Evolutionary conservation across 2,797 vertebrate genomes (phyloP).

Genomic region (Anniella stebbinsi): DNA sequence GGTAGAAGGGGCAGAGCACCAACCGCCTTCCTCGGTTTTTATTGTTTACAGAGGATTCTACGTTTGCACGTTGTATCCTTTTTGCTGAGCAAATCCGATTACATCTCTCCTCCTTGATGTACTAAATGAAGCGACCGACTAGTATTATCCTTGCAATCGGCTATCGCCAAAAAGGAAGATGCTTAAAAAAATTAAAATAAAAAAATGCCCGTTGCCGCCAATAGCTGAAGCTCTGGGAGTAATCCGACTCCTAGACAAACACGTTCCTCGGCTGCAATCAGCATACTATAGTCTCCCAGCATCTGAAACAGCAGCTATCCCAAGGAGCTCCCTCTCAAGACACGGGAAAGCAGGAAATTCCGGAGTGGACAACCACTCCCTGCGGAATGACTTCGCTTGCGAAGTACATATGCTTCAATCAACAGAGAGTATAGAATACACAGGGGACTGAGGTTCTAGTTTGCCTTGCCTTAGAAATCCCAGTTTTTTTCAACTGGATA

Average conservation of each 20-base stretch:
- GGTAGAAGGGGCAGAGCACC: slow-evolving; percentile 19
- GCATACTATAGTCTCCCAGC: neutral
- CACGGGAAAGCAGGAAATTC: neutral
- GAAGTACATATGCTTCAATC: neutral
- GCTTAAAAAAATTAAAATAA: slow-evolving; percentile 29
- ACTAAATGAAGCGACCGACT: neutral
- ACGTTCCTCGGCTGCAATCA: neutral
- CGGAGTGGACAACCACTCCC: neutral
- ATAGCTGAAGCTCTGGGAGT: slow-evolving; percentile 21
- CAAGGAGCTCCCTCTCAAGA: neutral
- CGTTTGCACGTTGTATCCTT: neutral
- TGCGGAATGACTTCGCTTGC: slow-evolving; percentile 7
- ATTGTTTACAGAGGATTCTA: slow-evolving; percentile 60
- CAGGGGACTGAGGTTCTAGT: neutral
- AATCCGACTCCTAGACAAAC: slow-evolving; percentile 20
- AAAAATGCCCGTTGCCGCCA: slow-evolving; percentile 31
- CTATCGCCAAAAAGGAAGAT: neutral
- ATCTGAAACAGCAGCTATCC: slow-evolving; percentile 2
- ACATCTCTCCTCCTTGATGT: neutral
- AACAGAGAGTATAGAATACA: neutral
- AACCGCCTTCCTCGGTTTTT: slow-evolving; percentile 36
- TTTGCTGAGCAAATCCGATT: slow-evolving; percentile 10
- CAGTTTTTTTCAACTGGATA: neutral
- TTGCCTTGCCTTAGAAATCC: neutral
- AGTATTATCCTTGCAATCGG: neutral